A percentile compares a stretch with the other conserved stretches of the same genome.
Evolutionary conservation across 1,140 invertebrate species (phyloP).

Genomic region (Nephila pilipes): DNA sequence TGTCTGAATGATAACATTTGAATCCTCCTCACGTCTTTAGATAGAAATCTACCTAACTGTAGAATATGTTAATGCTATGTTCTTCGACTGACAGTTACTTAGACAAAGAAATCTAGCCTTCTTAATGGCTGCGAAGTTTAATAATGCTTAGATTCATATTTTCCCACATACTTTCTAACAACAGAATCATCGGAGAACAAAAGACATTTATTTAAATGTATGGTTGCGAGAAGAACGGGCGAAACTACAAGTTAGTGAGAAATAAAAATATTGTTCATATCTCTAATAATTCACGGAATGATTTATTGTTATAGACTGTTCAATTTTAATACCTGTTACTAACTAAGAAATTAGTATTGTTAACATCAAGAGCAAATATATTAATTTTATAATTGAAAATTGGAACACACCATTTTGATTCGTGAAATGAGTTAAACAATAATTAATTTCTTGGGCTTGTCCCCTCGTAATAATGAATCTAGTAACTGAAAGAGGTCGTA

Average conservation of each 20-base stretch:
- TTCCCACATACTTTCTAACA: slow-evolving; percentile 19
- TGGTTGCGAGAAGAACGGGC: neutral
- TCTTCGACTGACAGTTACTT: slow-evolving; percentile 35
- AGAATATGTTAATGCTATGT: slow-evolving; percentile 44
- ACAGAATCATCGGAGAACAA: slow-evolving; percentile 37
- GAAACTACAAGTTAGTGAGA: neutral
- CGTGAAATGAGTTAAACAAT: too few relatives aligned
- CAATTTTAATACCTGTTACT: neutral
- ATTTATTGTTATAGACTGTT: neutral
- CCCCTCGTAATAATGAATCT: too few relatives aligned
- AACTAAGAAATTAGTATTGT: neutral
- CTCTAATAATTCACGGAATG: neutral
- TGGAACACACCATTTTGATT: too few relatives aligned
- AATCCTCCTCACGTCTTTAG: slow-evolving; percentile 56
- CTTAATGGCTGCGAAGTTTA: slow-evolving; percentile 25
- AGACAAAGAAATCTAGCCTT: slow-evolving; percentile 62
- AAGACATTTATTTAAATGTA: slow-evolving; percentile 20
- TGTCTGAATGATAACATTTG: slow-evolving; percentile 35
- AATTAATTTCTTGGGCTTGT: too few relatives aligned
- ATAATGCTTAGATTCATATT: slow-evolving; percentile 7
- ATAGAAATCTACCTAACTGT: slow-evolving; percentile 70
- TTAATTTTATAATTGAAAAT: neutral
- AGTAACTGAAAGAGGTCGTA: too few relatives aligned
- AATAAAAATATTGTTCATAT: neutral
- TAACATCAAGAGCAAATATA: neutral